Conservation (phyloP, 2,113 vertebrate species). For the Craseonycteris thonglongyai region DNA sequence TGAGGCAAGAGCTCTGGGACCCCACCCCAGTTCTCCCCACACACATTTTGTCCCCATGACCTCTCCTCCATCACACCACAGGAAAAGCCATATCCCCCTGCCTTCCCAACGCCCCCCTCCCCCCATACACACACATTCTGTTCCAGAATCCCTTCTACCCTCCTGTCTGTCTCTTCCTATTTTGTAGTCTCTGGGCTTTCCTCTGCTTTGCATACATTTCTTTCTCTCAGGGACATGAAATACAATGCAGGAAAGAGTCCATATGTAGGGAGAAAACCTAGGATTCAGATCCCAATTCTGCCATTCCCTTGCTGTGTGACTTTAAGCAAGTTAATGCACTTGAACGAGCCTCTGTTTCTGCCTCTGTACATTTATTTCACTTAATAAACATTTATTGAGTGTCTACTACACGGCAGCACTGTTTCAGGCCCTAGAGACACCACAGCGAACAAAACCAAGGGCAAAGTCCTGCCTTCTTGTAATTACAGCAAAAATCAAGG, state of each 20-base stretch:
- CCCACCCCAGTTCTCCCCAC: neutral
- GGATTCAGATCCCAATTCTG: constrained; percentile 13
- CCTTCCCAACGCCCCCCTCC: neutral
- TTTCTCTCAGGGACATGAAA: constrained; percentile 10
- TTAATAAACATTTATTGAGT: neutral
- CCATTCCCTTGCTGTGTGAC: neutral
- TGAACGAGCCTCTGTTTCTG: neutral
- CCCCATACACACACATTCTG: neutral
- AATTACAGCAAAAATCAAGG: neutral
- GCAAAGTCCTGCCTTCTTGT: neutral
- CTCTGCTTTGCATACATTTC: neutral
- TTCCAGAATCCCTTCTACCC: neutral
- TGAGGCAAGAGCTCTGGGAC: neutral
- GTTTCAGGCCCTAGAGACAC: neutral
- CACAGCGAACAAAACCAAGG: neutral
- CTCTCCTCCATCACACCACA: neutral
- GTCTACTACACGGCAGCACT: neutral
- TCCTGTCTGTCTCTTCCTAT: neutral
- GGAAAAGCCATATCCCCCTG: neutral
- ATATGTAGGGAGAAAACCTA: neutral
- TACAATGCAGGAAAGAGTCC: neutral
- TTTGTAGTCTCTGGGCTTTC: neutral
- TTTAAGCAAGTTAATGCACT: constrained; percentile 3
- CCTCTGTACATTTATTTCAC: neutral
- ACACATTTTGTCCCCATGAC: neutral